These are phyloP conservation scores for Agapornis roseicollis DNA, from an alignment of 2,113 vertebrate genomes.

Conservation along the genomic window DNA sequence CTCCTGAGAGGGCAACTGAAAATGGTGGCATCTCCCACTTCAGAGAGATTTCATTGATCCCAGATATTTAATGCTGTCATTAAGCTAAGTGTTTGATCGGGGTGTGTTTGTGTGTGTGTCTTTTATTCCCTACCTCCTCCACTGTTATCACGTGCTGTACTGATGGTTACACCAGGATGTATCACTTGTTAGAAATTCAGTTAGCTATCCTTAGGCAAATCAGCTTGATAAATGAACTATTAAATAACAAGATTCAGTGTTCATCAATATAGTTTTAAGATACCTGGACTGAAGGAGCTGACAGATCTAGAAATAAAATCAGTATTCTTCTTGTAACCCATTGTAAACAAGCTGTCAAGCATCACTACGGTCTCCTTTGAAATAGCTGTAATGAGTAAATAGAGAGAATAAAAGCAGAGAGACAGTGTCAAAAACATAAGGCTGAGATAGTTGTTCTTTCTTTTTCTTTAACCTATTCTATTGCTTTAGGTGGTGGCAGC, in stretches of 20 bases:
- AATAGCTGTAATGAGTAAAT: slow-evolving; percentile 41
- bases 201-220: neutral
- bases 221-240: neutral
- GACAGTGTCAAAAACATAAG: slow-evolving; percentile 15
- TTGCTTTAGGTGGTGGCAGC: neutral
- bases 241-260: neutral
- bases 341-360: slow-evolving; percentile 39
- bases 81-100: neutral
- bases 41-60: neutral
- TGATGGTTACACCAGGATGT: neutral
- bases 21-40: neutral
- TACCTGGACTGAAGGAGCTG: slow-evolving; percentile 7
- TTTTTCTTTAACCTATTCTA: neutral
- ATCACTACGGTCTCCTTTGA: slow-evolving; percentile 9
- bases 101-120: neutral
- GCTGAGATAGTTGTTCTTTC: neutral
- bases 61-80: neutral
- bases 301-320: slow-evolving; percentile 33
- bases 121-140: neutral
- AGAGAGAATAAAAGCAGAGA: slow-evolving; percentile 5
- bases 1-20: neutral
- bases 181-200: neutral
- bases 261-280: slow-evolving; percentile 13
- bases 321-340: neutral
- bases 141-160: neutral